Evolutionary conservation across 2,113 vertebrate genomes (phyloP), one percentile per base, ranked within the genome.

Genomic region (Dascyllus trimaculatus): DNA sequence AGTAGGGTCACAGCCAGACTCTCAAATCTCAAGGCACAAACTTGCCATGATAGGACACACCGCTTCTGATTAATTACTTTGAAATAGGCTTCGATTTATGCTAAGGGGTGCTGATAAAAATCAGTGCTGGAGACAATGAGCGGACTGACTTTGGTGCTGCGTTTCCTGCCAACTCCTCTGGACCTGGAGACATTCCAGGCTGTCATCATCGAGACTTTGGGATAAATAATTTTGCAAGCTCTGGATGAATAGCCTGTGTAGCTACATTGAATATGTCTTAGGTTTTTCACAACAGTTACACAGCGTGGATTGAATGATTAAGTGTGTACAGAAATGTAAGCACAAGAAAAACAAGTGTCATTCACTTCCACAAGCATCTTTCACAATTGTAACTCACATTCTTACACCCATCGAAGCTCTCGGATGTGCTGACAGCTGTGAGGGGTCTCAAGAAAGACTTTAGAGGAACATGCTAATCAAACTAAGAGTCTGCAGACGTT

Each of bases 181-280:
- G 24, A 61, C 26, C 40, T 71, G 46, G 7, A 76, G 64, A 80
- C 77, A 82, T 81, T 85, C 75, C 64, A 2, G 24, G 59, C 67
- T 87, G 82, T 88, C 84, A 78, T 79, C 87, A 38, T 40, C 18
- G 45, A 65, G 74, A 29, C 64, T 77, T 76, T 51, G 49, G 29
- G n/a, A 66, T 78, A 72, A 76, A 81, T 76, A 52, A 24, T 70
- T 73, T 22, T n/a, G 35, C 18, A 53, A 66, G 38, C 64, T 26
- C 46, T 43, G 58, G 70, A 70, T 75, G 51, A 73, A 54, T 9
- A 61, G 26, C 45, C 54, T 46, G 64, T 65, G 54, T 67, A 56
- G 25, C 38, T 57, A 49, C 21, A 64, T 8, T 67, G 17, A 51
- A 77, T 71, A 22, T 67, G n/a, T 56, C 57, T 17, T 11, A 52